These are phyloP conservation scores for Oreochromis grahami DNA, from an alignment of 2,797 vertebrate species.

Conservation along the genomic window DNA sequence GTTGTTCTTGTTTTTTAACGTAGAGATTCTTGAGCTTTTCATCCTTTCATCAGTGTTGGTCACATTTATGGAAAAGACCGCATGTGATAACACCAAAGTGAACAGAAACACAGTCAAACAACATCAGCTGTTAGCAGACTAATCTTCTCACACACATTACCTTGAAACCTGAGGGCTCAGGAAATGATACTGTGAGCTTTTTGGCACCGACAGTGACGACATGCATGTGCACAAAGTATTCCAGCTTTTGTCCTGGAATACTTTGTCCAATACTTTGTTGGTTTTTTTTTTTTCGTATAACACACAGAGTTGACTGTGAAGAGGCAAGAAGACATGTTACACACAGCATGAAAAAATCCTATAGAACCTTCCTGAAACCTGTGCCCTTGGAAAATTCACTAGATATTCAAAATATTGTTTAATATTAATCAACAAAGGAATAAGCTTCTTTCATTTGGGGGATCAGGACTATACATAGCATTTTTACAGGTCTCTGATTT, in stretches of 20 bases:
- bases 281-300: rapidly evolving
- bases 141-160: no score
- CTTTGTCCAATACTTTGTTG: not conserved
- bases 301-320: not conserved
- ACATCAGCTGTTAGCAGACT: no score
- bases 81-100: rapidly evolving
- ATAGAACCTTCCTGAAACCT: no score
- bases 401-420: not conserved
- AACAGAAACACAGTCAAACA: no score
- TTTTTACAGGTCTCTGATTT: no score
- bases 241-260: not conserved
- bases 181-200: rapidly evolving
- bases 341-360: not conserved
- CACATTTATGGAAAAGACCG: not conserved
- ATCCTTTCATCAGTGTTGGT: not conserved
- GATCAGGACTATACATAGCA: no score
- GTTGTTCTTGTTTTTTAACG: not conserved
- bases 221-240: not conserved
- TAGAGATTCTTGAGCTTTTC: not conserved
- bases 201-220: not conserved
- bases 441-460: no score
- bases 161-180: not conserved
- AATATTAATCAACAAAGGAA: no score
- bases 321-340: not conserved
- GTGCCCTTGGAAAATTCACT: not conserved